Evolutionary conservation across 2,797 vertebrate genomes (phyloP), one percentile per base, ranked within the genome.

Genomic region (Scolopax rusticola): DNA sequence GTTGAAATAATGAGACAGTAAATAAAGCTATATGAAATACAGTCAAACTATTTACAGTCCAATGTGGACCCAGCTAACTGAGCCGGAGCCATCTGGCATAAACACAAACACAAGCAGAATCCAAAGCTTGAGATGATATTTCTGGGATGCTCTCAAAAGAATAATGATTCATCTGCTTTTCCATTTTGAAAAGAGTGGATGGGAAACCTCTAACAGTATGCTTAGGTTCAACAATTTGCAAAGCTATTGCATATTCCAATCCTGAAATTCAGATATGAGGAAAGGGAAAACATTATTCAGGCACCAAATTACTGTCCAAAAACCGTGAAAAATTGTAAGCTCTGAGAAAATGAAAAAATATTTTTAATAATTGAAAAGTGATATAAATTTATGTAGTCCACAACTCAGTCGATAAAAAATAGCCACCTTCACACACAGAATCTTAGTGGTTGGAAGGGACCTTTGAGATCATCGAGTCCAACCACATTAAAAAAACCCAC

Each of bases 1-100:
- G 92, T 85, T 97, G 97, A 97, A 97, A 97, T 97, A 98, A 98
- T 97, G 97, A 97, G 96, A 97, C 69, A 96, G 89, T 93, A 96
- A 97, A 96, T 86, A 96, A 85, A 91, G 63, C 60, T 84, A 80
- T 81, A 91, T 67, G 80, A 96, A 93, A 41, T 95, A 96, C 81
- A 87, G 77, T 86, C 77, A 68, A 94, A 92, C 78, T 93, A 89
- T 95, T 93, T 96, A 84, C 93, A 94, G 88, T 86, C 95, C 56
- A 85, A 95, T 84, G 88, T 53, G 53, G 8, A 83, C 2, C 83
- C 95, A 97, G 95, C 80, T 85, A 93, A 83, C 81, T 93, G 92
- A 94, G 93, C 84, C 61, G 3, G 64, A 88, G 85, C 95, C 97
- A 96, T 97, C 95, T 98, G 98, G 91, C 79, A 48, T 33, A 90